Evolutionary conservation across 1,140 invertebrate species (phyloP), one percentile per base, ranked within the genome.

Genomic region (Drosophila ananassae): DNA sequence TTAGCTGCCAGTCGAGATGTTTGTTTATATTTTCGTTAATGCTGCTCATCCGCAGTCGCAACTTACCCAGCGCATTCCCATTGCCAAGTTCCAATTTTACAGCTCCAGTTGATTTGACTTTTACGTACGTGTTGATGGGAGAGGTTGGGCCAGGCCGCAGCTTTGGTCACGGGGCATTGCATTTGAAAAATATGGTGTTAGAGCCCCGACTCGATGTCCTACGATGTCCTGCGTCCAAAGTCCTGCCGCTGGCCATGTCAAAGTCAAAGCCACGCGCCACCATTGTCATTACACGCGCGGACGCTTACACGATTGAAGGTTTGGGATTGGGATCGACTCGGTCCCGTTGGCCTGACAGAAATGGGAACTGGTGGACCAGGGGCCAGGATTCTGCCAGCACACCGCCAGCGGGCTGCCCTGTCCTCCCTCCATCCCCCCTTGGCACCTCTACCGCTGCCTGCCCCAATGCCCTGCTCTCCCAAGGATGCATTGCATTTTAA

Each of bases 401-500:
- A 76, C 60, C 53, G 56, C 68, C 66, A 59, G 73, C 39, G 74
- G 57, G 56, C 34, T 37, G 34, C 34, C 34, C 34, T 37, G 34
- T 37, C 44, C 17, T 47, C 44, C 8, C 1, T 21, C 41, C 41
- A 4, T 10, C 41, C 2, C 13, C 41, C 41, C 41, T n/a, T 9
- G 0, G 32, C 6, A 17, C 17, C 13, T 21, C 44, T 21, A 24
- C 12, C 25, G 6, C 34, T 37, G n/a, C 41, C 41, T 21, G 13
- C 6, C 13, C 41, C 41, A 44, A 44, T 44, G 10, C 50, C 50
- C 50, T 62, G 37, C 59, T 61, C 77, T 69, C 67, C 52, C 59
- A 82, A 79, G 78, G 67, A 79, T 89, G 79, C 79, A 89, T 82
- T 87, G 82, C 83, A 87, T 89, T 87, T 87, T 87, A 87, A 87